Base-by-base conservation (phyloP, 2,113 vertebrate genomes). In the Cebus imitator region DNA sequence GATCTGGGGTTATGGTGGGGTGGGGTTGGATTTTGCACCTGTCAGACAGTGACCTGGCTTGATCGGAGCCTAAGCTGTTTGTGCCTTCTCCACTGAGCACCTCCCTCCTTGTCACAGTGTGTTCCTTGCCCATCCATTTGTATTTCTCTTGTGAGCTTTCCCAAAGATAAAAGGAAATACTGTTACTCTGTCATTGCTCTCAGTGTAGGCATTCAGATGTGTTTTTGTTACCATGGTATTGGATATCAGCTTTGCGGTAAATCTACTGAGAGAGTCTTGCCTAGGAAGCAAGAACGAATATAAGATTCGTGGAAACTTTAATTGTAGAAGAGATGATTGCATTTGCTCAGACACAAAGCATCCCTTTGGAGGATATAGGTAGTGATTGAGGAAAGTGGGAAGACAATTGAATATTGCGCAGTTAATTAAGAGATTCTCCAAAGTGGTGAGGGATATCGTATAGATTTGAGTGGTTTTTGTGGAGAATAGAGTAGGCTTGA, bases 381-480 rank as follows among this genome's bases (percentile, higher is more conserved):
- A 95, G 75, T 95, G 82, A 52, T 61, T 93, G 76, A 90, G 45
- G 37, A 79, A 86, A 95, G 75, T 81, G 37, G 87, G 80, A 91
- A 93, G 79, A 91, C 86, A 87, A 70, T 45, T 97, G 89, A 93
- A 83, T 95, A 94, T 97, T 78, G 88, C 95, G 84, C 84, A 97
- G 43, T 91, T 97, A 97, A 95, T 94, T 95, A 87, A 87, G 82
- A 93, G 90, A 87, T 58, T 95, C 82, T 97, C 37, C 48, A 45
- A 8, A 94, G 93, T 95, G 94, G 81, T 87, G 81, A 94, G 88
- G 82, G 75, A 40, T 96, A 64, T 64, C 5, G 12, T 14, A 58
- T 87, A 95, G 96, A 97, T 90, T 95, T 86, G 84, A 96, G 87
- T 97, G 92, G 80, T 96, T 96, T 96, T 75, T 94, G 45, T 87